Evolutionary conservation across 2,888 invertebrate species (phyloP).

Genomic region (Drosophila kambysellisi): DNA sequence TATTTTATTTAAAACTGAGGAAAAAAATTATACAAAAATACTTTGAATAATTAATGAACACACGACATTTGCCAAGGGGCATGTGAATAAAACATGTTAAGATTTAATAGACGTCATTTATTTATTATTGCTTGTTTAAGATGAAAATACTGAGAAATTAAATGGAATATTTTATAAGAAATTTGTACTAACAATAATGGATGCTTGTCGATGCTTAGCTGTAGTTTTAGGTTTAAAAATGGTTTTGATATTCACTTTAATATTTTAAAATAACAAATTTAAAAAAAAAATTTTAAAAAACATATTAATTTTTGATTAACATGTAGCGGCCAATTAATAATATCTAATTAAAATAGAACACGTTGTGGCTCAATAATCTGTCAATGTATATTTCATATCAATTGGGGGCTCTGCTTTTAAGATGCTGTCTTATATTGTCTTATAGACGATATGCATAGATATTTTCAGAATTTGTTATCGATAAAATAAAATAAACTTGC

Average conservation of each 20-base stretch:
- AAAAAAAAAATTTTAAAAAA: too few relatives aligned
- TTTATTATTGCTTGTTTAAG: not conserved
- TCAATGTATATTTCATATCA: not conserved
- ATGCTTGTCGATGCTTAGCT: not conserved
- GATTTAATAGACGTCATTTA: not conserved
- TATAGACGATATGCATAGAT: not conserved
- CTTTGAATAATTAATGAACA: slow-evolving; percentile 24
- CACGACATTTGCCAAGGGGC: not conserved
- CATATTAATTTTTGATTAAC: too few relatives aligned
- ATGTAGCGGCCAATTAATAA: not conserved
- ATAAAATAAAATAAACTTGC: not conserved
- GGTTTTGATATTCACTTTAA: not conserved
- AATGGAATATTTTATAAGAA: not conserved
- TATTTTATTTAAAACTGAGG: slow-evolving; percentile 4
- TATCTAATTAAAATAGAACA: not conserved
- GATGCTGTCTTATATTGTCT: not conserved
- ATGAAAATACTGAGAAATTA: not conserved
- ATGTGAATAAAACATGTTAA: slow-evolving; percentile 8
- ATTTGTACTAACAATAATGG: not conserved
- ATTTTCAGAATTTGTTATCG: not conserved
- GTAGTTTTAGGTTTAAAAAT: not conserved
- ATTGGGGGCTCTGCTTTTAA: not conserved
- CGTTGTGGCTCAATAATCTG: not conserved
- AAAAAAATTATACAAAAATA: not conserved
- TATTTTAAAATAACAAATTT: not conserved